Base-by-base conservation (phyloP, 2,888 invertebrate species). In the Chelonus formosanus region DNA sequence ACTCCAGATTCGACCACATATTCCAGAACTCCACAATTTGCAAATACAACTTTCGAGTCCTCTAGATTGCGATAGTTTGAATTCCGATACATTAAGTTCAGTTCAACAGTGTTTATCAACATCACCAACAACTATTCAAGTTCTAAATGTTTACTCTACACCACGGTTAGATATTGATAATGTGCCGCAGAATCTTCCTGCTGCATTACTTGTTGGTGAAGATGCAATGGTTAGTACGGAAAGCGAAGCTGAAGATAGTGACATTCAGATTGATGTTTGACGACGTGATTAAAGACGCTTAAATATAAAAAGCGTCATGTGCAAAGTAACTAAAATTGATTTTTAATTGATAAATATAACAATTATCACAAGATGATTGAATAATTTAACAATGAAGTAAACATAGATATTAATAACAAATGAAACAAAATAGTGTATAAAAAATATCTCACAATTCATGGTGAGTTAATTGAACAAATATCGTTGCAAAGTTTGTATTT, bases 1-100 rank as follows among this genome's bases (percentile, higher is more conserved):
- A 44, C 44, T 87, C 44, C 79, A 90, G 90, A 89, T 90, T 70
- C 85, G 89, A 71, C 90, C 91, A 6, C 88, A 90, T 70, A 89
- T 91, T 84, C 90, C 90, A 65, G 89, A 90, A 77, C 80, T 90
- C 66, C 90, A 90, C 55, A 89, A 87, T 71, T 82, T 90, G 69
- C 90, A 90, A 76, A 79, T 90, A 61, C 85, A 85, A 72, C 64
- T 85, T 40, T 79, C 82, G 43, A 79, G 80, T 62, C 79, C 84
- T 4, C 71, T 84, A 56, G 81, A 79, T 72, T 83, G 83, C 67
- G 83, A 84, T 62, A 62, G 76, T 52, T 67, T 80, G 63, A 62
- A 69, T 40, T 32, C 75, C 35, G 84, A 83, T 75, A 82, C 82
- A 1, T 68, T 84, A 6, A 80, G 75, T 59, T 74, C 81, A n/a